Conservation (phyloP, 2,113 vertebrate genomes). For the Pavo muticus region DNA sequence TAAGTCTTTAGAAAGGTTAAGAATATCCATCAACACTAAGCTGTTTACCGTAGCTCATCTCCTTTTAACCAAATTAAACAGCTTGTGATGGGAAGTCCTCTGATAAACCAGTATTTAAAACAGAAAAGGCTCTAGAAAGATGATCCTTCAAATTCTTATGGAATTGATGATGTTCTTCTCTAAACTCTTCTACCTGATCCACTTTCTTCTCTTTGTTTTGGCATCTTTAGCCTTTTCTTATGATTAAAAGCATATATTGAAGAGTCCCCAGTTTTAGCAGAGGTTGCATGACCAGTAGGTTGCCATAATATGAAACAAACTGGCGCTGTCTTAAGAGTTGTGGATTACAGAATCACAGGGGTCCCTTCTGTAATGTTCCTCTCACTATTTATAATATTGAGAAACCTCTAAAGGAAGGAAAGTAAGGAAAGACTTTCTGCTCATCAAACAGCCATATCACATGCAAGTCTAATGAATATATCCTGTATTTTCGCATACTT, state of each 20-base stretch:
- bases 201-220: not conserved
- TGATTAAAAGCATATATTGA: not conserved
- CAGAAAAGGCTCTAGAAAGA: not conserved
- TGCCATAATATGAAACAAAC: not conserved
- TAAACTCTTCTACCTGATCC: not conserved
- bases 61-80: not conserved
- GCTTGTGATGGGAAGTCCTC: not conserved
- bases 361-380: too few species aligned
- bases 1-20: not conserved
- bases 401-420: too few species aligned
- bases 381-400: too few species aligned
- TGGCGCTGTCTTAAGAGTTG: too few species aligned
- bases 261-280: not conserved
- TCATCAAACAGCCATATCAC: too few species aligned
- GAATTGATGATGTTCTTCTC: not conserved
- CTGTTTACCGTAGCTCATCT: not conserved
- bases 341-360: too few species aligned
- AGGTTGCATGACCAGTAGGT: not conserved
- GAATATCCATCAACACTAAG: not conserved
- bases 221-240: not conserved
- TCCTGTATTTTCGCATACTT: slow-evolving; percentile 14
- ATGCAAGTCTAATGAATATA: not conserved
- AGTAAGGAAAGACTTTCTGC: too few species aligned
- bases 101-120: not conserved
- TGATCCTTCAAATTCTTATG: not conserved